Evolutionary conservation across 1,140 invertebrate species (phyloP), one percentile per base, ranked within the genome.

Genomic region (Metopolophium dirhodum): DNA sequence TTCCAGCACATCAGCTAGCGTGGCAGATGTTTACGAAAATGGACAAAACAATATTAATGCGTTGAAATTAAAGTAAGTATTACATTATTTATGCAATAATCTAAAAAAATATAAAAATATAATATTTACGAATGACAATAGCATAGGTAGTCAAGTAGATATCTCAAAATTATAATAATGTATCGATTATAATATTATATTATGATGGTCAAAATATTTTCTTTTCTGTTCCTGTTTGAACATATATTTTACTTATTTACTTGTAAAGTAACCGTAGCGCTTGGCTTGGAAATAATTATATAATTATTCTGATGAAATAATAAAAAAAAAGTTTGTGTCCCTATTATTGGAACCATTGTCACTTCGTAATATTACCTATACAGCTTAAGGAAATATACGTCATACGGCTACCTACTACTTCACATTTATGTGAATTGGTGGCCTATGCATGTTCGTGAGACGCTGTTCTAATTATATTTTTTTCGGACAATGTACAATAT

Each of bases 1-100:
- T 54, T 93, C 51, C n/a, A 93, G 91, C 30, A 85, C 91, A 30
- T 93, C 91, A n/a, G 82, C 82, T 14, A 93, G 91, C 8, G 82
- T 93, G 11, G 45, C 47, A 23, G 82, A 93, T 26, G 77, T 93
- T 26, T 54, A 86, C 7, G 91, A 85, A 9, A 93, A 93, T n/a
- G 77, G 91, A 0, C 90, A 49, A 41, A 86, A 37, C 35, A 51
- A 45, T 51, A 86, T 9, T 6, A 51, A n/a, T 45, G n/a, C 35
- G 2, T 86, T 45, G 41, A 93, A 93, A 86, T 86, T 51, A 7
- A 51, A 86, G 91, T 93, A 7, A 86, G 91, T 57, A 86, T 85
- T 85, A 41, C 1, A 41, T 45, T 45, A 26, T 4, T 85, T 85
- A 85, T 41, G 41, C 0, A 30, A 30, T 45, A 41, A 45, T 35